Evolutionary conservation across 1,140 invertebrate species (phyloP).

Genomic region (Zaprionus africanus): DNA sequence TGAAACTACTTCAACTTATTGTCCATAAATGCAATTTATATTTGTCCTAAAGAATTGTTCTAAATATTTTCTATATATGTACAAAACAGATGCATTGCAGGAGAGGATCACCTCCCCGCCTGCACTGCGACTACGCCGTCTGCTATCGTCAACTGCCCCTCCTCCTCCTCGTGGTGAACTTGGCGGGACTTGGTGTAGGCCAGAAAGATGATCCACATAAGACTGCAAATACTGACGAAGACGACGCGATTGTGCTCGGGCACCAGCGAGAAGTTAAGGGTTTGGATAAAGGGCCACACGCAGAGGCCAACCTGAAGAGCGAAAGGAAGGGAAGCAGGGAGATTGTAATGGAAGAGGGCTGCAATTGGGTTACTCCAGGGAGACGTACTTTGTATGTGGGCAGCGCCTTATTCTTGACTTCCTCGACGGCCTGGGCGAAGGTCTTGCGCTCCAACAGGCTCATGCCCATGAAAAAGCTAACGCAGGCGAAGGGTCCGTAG

Average conservation of each 20-base stretch:
- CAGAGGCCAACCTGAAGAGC: constrained; percentile 89
- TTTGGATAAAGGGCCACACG: constrained; percentile 93
- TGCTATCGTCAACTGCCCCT: background rate
- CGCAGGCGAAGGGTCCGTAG: constrained; percentile 92
- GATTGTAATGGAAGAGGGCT: constrained; percentile 15
- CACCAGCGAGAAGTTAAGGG: constrained; percentile 91
- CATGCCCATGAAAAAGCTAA: constrained; percentile 93
- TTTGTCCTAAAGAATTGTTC: constrained; percentile 42
- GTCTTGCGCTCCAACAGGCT: constrained; percentile 90
- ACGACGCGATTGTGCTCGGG: constrained; percentile 92
- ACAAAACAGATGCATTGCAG: constrained; percentile 7
- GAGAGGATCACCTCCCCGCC: background rate
- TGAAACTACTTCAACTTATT: background rate
- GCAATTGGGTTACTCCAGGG: background rate
- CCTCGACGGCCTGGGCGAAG: constrained; percentile 87
- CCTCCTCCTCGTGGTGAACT: constrained; percentile 8
- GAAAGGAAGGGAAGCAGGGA: background rate
- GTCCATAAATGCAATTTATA: constrained; percentile 63
- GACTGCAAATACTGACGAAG: constrained; percentile 93
- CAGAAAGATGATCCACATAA: constrained; percentile 93
- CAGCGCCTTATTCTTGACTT: constrained; percentile 91
- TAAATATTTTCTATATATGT: constrained; percentile 32
- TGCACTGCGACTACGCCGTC: background rate
- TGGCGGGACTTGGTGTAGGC: constrained; percentile 91
- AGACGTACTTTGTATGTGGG: constrained; percentile 90